Percentiles rank a stretch among this genome's conserved stretches.
Conservation (phyloP, 2,888 invertebrate species). For the Hypolimnas misippus region DNA sequence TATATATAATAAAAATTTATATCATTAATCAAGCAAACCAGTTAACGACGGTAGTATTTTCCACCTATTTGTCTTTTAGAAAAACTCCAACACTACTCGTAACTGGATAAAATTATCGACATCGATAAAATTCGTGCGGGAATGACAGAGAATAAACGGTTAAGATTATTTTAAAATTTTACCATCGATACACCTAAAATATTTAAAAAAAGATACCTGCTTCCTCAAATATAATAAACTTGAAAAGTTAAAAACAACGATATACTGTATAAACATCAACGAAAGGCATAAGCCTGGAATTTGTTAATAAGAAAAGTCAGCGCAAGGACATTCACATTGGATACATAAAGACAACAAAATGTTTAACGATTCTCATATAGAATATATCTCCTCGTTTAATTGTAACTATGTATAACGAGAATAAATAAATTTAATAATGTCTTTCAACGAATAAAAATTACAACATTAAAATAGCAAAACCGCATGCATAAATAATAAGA, state of each 20-base stretch:
- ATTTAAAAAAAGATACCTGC: constrained; percentile 3
- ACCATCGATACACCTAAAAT: neutral
- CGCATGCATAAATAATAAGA: constrained; percentile 33
- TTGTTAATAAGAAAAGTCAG: constrained; percentile 21
- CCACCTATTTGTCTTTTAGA: constrained; percentile 25
- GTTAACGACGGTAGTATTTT: constrained; percentile 3
- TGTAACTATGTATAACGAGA: neutral
- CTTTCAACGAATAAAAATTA: constrained; percentile 28
- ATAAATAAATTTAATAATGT: constrained; percentile 18
- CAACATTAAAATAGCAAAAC: constrained; percentile 32
- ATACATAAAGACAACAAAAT: constrained; percentile 4
- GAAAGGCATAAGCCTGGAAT: constrained; percentile 19
- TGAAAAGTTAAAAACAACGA: constrained; percentile 13
- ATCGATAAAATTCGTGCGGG: constrained; percentile 31
- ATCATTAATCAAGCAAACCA: constrained; percentile 10
- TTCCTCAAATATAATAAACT: constrained; percentile 13
- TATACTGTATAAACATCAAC: constrained; percentile 20
- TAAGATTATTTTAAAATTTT: constrained; percentile 11
- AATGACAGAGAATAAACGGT: constrained; percentile 42
- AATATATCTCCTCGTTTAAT: neutral
- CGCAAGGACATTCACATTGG: constrained; percentile 7
- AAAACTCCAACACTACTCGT: constrained; percentile 2
- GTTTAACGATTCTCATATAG: neutral
- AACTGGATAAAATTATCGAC: constrained; percentile 11
- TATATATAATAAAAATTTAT: neutral